phyloP scores from a whole-genome alignment of 2,797 vertebrate species.

The Spinibarbus caldwelli region DNA sequence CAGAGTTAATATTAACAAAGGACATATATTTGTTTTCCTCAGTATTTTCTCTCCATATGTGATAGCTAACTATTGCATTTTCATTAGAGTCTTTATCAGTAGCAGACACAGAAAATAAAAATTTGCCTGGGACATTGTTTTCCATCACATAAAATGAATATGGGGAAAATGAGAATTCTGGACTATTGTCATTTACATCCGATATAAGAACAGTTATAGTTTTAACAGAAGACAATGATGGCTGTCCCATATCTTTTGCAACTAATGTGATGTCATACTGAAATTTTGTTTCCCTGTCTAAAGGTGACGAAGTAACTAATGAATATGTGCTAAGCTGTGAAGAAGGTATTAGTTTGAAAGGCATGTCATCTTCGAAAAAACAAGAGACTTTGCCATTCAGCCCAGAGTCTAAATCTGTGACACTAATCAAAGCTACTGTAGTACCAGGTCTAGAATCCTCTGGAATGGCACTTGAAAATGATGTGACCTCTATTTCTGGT shows the following conservation, averaged over 20 bases:
- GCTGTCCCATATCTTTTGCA: slow-evolving; percentile 69
- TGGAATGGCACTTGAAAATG: slow-evolving; percentile 72
- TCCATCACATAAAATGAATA: slow-evolving; percentile 72
- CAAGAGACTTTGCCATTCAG: slow-evolving; percentile 70
- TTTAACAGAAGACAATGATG: slow-evolving; percentile 63
- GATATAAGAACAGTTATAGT: slow-evolving; percentile 66
- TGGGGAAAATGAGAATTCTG: slow-evolving; percentile 63
- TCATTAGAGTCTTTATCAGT: slow-evolving; percentile 68
- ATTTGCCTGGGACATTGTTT: slow-evolving; percentile 69
- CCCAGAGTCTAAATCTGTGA: slow-evolving; percentile 71
- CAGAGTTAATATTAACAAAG: slow-evolving; percentile 72
- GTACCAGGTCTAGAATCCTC: slow-evolving; percentile 72
- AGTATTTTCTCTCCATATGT: slow-evolving; percentile 59
- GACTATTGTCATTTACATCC: slow-evolving; percentile 75
- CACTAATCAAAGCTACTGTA: slow-evolving; percentile 67
- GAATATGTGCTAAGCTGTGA: slow-evolving; percentile 71
- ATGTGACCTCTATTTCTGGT: slow-evolving; percentile 80
- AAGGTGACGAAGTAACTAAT: slow-evolving; percentile 60
- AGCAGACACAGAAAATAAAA: slow-evolving; percentile 68
- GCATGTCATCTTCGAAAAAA: slow-evolving; percentile 59
- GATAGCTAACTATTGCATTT: slow-evolving; percentile 69
- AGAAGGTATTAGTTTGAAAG: slow-evolving; percentile 68
- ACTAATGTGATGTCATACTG: slow-evolving; percentile 64
- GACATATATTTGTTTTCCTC: slow-evolving; percentile 53
- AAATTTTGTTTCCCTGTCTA: slow-evolving; percentile 67